These are phyloP conservation scores for Drosophila tripunctata DNA, from an alignment of 2,888 invertebrate genomes.

Conservation along the genomic window DNA sequence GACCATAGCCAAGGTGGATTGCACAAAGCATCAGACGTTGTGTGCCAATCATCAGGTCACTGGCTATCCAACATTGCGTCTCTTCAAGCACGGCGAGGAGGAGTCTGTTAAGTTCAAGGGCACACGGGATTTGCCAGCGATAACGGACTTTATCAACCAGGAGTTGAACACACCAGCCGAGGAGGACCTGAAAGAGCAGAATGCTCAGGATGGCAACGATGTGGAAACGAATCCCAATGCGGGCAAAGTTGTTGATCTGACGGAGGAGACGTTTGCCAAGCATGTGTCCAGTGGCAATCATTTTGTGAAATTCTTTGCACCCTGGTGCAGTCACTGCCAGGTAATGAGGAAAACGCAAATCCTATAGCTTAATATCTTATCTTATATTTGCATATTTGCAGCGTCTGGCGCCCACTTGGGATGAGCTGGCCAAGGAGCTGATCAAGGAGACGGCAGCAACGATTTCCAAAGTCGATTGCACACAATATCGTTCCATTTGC, in stretches of 20 bases:
- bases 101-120: slow-evolving; percentile 91
- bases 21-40: slow-evolving; percentile 89
- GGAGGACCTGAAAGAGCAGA: slow-evolving; percentile 36
- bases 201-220: slow-evolving; percentile 6
- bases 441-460: slow-evolving; percentile 88
- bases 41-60: slow-evolving; percentile 92
- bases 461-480: slow-evolving; percentile 94
- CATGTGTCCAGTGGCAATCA: slow-evolving; percentile 90
- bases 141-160: slow-evolving; percentile 91
- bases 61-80: slow-evolving; percentile 93
- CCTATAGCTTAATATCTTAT: not conserved
- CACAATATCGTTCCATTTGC: slow-evolving; percentile 90
- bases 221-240: slow-evolving; percentile 46
- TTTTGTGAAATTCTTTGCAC: slow-evolving; percentile 96
- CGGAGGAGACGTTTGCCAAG: slow-evolving; percentile 90
- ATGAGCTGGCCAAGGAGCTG: slow-evolving; percentile 90
- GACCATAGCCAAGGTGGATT: slow-evolving; percentile 93
- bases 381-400: slow-evolving; percentile 77
- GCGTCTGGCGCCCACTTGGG: slow-evolving; percentile 93
- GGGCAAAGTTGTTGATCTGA: slow-evolving; percentile 87
- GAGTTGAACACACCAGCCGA: slow-evolving; percentile 85
- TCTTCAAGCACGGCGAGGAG: slow-evolving; percentile 89
- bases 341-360: slow-evolving; percentile 82
- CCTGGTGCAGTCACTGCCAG: slow-evolving; percentile 96
- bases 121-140: slow-evolving; percentile 90